Percentiles rank a stretch among this genome's conserved stretches.
Evolutionary conservation across 2,888 invertebrate genomes (phyloP).

Genomic region (Oegoconia quadripuncta): DNA sequence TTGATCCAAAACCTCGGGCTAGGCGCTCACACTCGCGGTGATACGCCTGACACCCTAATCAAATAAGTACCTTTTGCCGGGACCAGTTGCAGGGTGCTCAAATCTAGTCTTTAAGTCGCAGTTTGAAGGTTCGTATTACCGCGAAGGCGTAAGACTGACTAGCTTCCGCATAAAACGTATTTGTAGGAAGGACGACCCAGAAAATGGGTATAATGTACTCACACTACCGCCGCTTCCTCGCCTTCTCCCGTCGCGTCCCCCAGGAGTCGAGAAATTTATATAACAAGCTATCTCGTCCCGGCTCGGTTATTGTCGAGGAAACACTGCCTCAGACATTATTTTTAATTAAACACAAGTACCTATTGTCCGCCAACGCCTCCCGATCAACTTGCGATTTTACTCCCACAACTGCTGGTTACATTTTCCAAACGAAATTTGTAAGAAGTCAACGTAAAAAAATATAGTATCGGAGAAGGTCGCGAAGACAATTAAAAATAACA

Average conservation of each 20-base stretch:
- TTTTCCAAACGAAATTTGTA: too few relatives aligned
- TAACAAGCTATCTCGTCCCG: conserved; percentile 76
- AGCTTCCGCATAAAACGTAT: conserved; percentile 79
- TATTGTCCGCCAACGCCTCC: conserved; percentile 47
- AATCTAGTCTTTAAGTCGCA: conserved; percentile 34
- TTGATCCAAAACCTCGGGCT: conserved; percentile 74
- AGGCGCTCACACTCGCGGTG: conserved; percentile 73
- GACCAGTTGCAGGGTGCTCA: conserved; percentile 27
- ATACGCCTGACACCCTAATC: conserved; percentile 79
- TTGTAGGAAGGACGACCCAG: conserved; percentile 80
- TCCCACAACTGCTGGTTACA: conserved; percentile 13
- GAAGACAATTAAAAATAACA: too few relatives aligned
- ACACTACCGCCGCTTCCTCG: conserved; percentile 69
- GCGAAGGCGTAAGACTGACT: conserved; percentile 45
- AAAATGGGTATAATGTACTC: conserved; percentile 79
- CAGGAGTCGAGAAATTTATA: conserved; percentile 77
- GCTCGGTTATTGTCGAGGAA: conserved; percentile 72
- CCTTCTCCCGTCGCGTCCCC: conserved; percentile 70
- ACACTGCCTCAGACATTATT: conserved; percentile 72
- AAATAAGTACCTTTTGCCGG: conserved; percentile 79
- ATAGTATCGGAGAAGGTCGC: background rate
- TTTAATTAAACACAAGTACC: conserved; percentile 74
- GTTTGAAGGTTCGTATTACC: conserved; percentile 40
- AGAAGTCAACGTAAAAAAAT: background rate
- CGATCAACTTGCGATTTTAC: conserved; percentile 46